Evolutionary conservation across 2,113 vertebrate genomes (phyloP).

Genomic region (Triplophysa rosa): DNA sequence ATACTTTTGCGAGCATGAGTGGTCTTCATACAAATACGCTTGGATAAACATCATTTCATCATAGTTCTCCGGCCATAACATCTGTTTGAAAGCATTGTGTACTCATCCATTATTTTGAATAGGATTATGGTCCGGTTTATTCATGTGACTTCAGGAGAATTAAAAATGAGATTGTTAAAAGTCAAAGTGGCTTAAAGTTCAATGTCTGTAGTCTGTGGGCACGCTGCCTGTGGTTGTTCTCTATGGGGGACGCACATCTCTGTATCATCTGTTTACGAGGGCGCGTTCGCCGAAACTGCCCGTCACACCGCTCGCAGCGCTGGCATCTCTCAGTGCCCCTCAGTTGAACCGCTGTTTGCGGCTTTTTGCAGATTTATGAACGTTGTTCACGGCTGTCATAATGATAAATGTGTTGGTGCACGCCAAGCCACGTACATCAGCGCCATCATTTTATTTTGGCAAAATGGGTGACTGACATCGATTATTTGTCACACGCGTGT

Average conservation of each 20-base stretch:
- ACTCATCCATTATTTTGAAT: not conserved
- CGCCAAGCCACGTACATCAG: slow-evolving; percentile 5
- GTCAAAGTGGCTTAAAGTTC: not conserved
- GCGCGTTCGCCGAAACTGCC: not conserved
- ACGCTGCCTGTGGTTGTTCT: not conserved
- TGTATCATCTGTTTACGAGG: not conserved
- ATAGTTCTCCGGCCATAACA: not conserved
- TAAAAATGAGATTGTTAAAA: not conserved
- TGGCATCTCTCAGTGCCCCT: slow-evolving; percentile 7
- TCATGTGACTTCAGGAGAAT: not conserved
- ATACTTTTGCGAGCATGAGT: slow-evolving; percentile 12
- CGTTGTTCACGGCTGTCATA: slow-evolving; percentile 23
- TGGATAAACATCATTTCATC: not conserved
- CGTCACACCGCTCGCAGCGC: not conserved
- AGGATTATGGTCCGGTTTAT: slow-evolving; percentile 6
- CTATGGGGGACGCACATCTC: not conserved
- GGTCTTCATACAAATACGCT: slow-evolving; percentile 22
- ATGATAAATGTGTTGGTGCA: slow-evolving; percentile 37
- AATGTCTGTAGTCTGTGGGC: not conserved
- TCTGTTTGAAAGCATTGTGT: slow-evolving; percentile 17
- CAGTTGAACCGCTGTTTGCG: slow-evolving; percentile 21
- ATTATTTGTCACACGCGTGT: not conserved
- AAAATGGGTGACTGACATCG: slow-evolving; percentile 1
- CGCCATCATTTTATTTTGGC: slow-evolving; percentile 24
- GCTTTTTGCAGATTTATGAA: slow-evolving; percentile 29